Conservation (phyloP, 2,113 vertebrate genomes). For the Ceuthmochares aereus region DNA sequence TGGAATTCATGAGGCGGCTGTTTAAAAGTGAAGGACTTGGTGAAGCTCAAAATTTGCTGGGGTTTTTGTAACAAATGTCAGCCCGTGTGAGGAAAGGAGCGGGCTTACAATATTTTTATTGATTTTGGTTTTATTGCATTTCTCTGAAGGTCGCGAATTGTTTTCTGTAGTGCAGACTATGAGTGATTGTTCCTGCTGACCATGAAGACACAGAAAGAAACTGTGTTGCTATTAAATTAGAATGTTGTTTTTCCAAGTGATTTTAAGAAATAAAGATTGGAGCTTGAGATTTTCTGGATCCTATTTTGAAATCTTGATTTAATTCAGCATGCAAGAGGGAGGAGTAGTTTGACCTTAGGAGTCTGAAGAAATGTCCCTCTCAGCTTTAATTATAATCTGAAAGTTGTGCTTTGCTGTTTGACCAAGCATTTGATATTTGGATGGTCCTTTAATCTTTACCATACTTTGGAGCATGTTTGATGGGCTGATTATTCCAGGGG, state of each 20-base stretch:
- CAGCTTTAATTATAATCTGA: neutral
- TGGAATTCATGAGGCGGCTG: neutral
- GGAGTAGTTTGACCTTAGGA: neutral
- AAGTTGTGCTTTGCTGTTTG: neutral
- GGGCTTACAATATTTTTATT: neutral
- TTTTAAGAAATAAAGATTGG: neutral
- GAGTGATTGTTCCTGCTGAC: neutral
- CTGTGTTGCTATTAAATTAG: neutral
- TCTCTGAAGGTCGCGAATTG: neutral
- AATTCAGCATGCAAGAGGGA: neutral
- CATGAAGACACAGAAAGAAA: neutral
- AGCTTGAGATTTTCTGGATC: neutral
- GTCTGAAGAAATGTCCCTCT: neutral
- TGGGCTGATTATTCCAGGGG: neutral
- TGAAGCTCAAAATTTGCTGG: neutral
- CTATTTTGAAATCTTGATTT: neutral
- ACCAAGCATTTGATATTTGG: neutral
- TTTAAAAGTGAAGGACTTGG: neutral
- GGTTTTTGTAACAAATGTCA: neutral
- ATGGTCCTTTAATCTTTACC: neutral
- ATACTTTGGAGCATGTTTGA: neutral
- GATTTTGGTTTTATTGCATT: neutral
- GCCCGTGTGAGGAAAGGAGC: neutral
- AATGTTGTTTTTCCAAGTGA: fast-evolving
- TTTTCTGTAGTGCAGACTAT: neutral